phyloP scores from a whole-genome alignment of 1,140 invertebrate species.

The Bombus balteatus region DNA sequence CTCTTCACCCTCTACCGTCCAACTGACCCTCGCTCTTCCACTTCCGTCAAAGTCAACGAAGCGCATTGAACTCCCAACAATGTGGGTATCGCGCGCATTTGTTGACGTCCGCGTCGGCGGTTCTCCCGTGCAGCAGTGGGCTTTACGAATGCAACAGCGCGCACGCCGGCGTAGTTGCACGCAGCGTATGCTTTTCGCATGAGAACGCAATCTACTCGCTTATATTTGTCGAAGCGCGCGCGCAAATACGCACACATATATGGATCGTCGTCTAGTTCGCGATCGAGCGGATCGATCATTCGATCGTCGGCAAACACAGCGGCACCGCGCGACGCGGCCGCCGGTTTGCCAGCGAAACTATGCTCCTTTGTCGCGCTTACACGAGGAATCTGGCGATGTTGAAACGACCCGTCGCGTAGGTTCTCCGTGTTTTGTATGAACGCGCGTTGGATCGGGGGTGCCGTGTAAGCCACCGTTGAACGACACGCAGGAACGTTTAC shows the following conservation, averaged over 20 bases:
- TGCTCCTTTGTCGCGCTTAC: neutral
- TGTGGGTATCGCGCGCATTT: conserved; percentile 62
- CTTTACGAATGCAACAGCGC: conserved; percentile 59
- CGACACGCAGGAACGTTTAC: neutral
- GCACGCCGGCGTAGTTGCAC: conserved; percentile 37
- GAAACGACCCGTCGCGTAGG: neutral
- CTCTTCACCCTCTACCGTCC: neutral
- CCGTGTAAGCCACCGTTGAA: neutral
- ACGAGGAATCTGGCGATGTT: neutral
- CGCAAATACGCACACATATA: neutral
- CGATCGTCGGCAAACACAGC: neutral
- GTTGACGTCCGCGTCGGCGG: conserved; percentile 56
- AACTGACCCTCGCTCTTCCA: conserved; percentile 18
- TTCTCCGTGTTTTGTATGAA: neutral
- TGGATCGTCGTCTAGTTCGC: neutral
- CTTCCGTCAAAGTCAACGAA: conserved; percentile 64
- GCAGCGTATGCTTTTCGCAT: conserved; percentile 61
- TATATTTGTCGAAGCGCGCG: conserved; percentile 50
- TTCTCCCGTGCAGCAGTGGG: conserved; percentile 47
- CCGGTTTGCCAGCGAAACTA: neutral
- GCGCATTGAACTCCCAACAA: conserved; percentile 69
- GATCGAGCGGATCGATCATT: conserved; percentile 19
- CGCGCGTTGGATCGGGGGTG: neutral
- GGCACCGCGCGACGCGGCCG: neutral
- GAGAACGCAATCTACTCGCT: conserved; percentile 63